phyloP scores from a whole-genome alignment of 1,140 invertebrate species.

The Lasioglossum baleicum region DNA sequence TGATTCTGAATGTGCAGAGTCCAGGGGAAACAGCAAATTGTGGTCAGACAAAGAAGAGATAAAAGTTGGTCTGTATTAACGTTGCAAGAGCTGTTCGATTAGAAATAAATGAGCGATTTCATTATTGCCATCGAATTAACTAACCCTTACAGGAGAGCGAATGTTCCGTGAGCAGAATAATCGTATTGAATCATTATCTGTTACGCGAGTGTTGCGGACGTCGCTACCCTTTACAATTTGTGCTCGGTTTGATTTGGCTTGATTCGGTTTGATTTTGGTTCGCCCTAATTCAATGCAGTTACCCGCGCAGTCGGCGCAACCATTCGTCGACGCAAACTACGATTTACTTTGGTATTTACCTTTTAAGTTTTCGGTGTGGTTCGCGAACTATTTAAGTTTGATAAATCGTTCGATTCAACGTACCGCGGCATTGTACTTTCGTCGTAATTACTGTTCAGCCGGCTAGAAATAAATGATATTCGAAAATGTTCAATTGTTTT shows the following conservation, averaged over 20 bases:
- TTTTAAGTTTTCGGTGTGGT: slow-evolving; percentile 18
- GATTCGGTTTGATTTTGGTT: slow-evolving; percentile 69
- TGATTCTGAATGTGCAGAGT: not conserved
- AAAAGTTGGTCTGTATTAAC: not conserved
- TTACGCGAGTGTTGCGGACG: slow-evolving; percentile 28
- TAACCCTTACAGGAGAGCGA: not conserved
- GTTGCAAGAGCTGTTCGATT: not conserved
- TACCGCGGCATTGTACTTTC: not conserved
- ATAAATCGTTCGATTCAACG: not conserved
- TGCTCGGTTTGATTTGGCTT: slow-evolving; percentile 66
- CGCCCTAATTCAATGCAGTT: slow-evolving; percentile 68
- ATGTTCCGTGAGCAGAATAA: slow-evolving; percentile 28
- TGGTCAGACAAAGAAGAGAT: not conserved
- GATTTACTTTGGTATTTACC: slow-evolving; percentile 20
- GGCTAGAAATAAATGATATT: not conserved
- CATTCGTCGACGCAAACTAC: slow-evolving; percentile 38
- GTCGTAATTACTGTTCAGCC: not conserved
- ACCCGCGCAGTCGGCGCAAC: slow-evolving; percentile 59
- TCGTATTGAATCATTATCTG: slow-evolving; percentile 59
- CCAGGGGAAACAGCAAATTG: not conserved
- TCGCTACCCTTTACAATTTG: slow-evolving; percentile 33
- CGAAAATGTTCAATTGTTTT: too few relatives aligned
- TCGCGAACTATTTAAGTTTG: slow-evolving; percentile 4
- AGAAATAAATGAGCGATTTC: not conserved
- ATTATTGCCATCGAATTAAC: not conserved